A percentile compares a stretch with the other conserved stretches of the same genome.
phyloP scores from a whole-genome alignment of 2,113 vertebrate genomes.

The Pterocles burchelli region DNA sequence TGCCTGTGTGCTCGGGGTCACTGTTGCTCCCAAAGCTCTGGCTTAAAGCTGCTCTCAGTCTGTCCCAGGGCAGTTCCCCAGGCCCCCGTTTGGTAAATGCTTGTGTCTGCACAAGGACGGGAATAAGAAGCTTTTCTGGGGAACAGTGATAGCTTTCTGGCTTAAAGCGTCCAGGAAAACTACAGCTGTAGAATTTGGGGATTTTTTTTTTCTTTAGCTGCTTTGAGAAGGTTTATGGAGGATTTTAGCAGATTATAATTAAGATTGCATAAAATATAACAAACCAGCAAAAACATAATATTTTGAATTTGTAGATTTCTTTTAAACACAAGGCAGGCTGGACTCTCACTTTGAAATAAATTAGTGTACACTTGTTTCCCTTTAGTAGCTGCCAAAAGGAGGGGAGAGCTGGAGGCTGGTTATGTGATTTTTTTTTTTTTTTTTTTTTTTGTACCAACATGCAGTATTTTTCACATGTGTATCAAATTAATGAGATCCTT shows the following conservation, averaged over 20 bases:
- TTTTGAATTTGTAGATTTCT: background rate
- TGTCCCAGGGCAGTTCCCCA: background rate
- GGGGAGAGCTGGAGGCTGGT: background rate
- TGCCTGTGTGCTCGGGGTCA: background rate
- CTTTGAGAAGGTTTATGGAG: background rate
- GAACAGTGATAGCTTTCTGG: background rate
- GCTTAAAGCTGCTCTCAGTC: background rate
- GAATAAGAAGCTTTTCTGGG: background rate
- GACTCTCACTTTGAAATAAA: background rate
- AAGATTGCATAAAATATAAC: background rate
- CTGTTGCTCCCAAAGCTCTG: background rate
- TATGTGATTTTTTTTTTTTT: background rate
- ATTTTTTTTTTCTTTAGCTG: background rate
- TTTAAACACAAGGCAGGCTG: background rate
- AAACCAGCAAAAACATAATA: background rate
- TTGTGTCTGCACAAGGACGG: background rate
- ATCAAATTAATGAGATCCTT: constrained; percentile 15
- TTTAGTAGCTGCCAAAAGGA: background rate
- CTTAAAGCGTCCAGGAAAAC: background rate
- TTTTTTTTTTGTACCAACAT: background rate
- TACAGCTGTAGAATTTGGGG: background rate
- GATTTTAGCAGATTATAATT: background rate
- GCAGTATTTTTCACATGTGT: background rate
- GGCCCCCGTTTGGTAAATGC: background rate
- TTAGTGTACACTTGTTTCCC: background rate